Evolutionary conservation across 2,113 vertebrate genomes (phyloP).

Genomic region (Mustelus asterias): DNA sequence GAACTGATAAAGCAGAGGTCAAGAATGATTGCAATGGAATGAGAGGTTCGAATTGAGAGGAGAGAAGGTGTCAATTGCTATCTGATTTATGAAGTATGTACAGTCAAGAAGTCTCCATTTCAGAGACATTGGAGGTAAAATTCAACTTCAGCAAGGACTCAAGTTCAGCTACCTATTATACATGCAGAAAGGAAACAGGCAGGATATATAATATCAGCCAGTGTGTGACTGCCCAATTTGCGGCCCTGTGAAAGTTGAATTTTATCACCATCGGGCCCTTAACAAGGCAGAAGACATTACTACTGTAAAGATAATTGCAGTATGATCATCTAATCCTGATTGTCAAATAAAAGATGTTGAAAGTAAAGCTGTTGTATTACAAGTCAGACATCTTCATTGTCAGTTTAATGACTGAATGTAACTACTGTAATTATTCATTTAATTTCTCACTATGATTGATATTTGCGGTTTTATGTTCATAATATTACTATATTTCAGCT

Average conservation of each 20-base stretch:
- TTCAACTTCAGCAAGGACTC: background rate
- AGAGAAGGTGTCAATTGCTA: background rate
- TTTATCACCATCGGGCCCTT: background rate
- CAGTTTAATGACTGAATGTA: constrained; percentile 31
- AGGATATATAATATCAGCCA: background rate
- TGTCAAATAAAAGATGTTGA: constrained; percentile 25
- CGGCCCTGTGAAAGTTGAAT: background rate
- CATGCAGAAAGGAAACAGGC: background rate
- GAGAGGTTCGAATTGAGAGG: background rate
- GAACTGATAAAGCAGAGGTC: background rate
- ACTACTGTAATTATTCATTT: constrained; percentile 26
- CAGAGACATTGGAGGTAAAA: background rate
- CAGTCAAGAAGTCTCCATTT: background rate
- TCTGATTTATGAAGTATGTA: background rate
- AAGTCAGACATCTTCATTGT: constrained; percentile 25
- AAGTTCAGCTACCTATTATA: background rate
- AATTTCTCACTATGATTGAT: constrained; percentile 33
- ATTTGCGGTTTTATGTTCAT: constrained; percentile 32
- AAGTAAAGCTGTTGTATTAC: constrained; percentile 24
- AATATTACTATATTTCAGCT: constrained; percentile 12
- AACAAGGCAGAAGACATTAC: background rate
- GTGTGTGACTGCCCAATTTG: background rate
- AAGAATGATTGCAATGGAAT: background rate
- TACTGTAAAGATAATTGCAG: constrained; percentile 22
- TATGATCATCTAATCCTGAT: constrained; percentile 32